Percentiles rank a stretch among this genome's conserved stretches.
phyloP scores from a whole-genome alignment of 2,888 invertebrate genomes.

The Microchrysa polita region DNA sequence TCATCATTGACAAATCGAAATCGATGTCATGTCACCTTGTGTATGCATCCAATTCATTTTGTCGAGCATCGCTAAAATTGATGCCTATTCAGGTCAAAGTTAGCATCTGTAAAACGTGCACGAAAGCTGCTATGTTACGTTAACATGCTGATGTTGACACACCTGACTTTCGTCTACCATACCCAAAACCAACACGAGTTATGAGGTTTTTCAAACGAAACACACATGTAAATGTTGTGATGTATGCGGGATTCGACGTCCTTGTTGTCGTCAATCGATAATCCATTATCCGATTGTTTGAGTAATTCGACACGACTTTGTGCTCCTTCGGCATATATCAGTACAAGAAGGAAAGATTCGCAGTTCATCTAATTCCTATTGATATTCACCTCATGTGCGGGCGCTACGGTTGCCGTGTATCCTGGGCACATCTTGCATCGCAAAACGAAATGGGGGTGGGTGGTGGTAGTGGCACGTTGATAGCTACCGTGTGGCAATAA shows the following conservation, averaged over 20 bases:
- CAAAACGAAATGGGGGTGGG: background rate
- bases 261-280: slow-evolving; percentile 43
- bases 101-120: slow-evolving; percentile 35
- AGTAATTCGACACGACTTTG: slow-evolving; percentile 40
- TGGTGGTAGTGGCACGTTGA: background rate
- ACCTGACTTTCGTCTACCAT: slow-evolving; percentile 24
- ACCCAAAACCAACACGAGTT: too few species aligned
- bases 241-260: background rate
- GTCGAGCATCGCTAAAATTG: slow-evolving; percentile 25
- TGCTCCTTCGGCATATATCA: background rate
- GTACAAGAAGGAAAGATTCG: slow-evolving; percentile 29
- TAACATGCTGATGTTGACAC: slow-evolving; percentile 27
- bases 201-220: background rate
- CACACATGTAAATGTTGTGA: background rate
- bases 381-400: slow-evolving; percentile 19
- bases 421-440: background rate
- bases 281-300: slow-evolving; percentile 47
- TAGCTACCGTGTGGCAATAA: background rate
- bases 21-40: slow-evolving; percentile 27
- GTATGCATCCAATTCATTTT: slow-evolving; percentile 28
- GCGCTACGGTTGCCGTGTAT: background rate
- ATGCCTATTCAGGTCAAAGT: slow-evolving; percentile 41
- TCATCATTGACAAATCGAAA: slow-evolving; percentile 8
- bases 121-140: slow-evolving; percentile 32
- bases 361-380: slow-evolving; percentile 38